Base-by-base conservation (phyloP, 1,140 invertebrate species). In the Heliconius hermathena region DNA sequence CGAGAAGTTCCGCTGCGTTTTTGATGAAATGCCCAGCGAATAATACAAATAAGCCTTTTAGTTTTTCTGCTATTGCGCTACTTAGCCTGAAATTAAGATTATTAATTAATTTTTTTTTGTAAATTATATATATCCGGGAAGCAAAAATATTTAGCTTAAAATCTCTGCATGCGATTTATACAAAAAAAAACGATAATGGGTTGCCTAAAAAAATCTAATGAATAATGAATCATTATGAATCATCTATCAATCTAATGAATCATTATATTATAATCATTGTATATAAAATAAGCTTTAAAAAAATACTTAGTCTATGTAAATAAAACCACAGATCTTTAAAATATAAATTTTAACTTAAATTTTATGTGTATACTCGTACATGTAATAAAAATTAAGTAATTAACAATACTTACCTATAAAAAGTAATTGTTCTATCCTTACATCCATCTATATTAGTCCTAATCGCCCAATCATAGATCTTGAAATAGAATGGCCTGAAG, bases 1-100 rank as follows among this genome's bases (percentile, higher is more conserved):
- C 95, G 29, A 99, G 89, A 2, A 98, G 88, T 5, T 96, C 93
- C 0, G 97, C 96, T 1, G 97, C 96, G 88, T 98, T 97, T 85
- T 97, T 96, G 1, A 99, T 93, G 83, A 99, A 97, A 85, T 98
- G 97, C 8, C 97, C 97, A 73, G 98, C 98, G 91, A 99, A 99
- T 36, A 98, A 92, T 2, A 98, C 96, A 90, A 99, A 99, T 0
- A 99, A 94, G 33, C 97, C 97, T 91, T 98, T 98, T 11, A 99
- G 91, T 74, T 96, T 96, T 72, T 98, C 96, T 0, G 98, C 97
- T 77, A 99, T 96, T 33, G 96, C 96, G 74, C 95, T 96, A 70
- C 97, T 97, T 41, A 98, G 88, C 87, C 97, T 96, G 91, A 91
- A 90, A 66, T 29, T 6, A 2, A 16, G 26, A 22, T 29, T 8